Base-by-base conservation (phyloP, 2,888 invertebrate species). In the Andrena trimmerana region DNA sequence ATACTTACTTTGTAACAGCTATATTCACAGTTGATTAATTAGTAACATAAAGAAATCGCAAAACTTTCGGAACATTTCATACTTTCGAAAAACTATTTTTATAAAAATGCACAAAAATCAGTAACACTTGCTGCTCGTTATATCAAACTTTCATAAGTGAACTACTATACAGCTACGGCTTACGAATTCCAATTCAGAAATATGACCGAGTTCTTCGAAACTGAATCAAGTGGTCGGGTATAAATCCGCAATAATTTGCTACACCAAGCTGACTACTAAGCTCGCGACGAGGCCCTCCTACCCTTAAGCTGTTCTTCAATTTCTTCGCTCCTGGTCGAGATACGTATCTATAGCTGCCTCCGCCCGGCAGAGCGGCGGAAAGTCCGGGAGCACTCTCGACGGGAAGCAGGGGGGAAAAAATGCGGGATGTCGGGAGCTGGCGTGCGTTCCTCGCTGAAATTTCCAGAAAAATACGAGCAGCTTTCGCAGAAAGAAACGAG, bases 191-290 rank as follows among this genome's bases (percentile, higher is more conserved):
- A 78, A 86, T 88, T 86, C 79, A 76, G 73, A 84, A 84, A 80
- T 59, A 76, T 79, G 70, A 76, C 76, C 67, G 70, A 71, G 73
- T 87, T 69, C 71, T 66, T 69, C 81, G 81, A 78, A 86, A 86
- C 88, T 81, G 88, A 88, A 88, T 88, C 81, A 83, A 85, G 85
- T 78, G 87, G 81, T 83, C 86, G 88, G 92, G 92, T 92, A 92
- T 93, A 93, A 93, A 93, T 93, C 91, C 91, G 91, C 90, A 90
- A 93, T 93, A 93, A 93, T 93, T 93, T 93, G 93, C 91, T 90
- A 89, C 89, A 89, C 86, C 86, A 81, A 85, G 91, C 90, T 86
- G 86, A 88, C 88, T 86, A 86, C 86, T 85, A 85, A 84, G 79
- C 84, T 84, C 78, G 84, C 88, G 90, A 88, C 84, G 86, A 89